Evolutionary conservation across 2,888 invertebrate genomes (phyloP), one percentile per base, ranked within the genome.

Genomic region (Lymantria dispar): DNA sequence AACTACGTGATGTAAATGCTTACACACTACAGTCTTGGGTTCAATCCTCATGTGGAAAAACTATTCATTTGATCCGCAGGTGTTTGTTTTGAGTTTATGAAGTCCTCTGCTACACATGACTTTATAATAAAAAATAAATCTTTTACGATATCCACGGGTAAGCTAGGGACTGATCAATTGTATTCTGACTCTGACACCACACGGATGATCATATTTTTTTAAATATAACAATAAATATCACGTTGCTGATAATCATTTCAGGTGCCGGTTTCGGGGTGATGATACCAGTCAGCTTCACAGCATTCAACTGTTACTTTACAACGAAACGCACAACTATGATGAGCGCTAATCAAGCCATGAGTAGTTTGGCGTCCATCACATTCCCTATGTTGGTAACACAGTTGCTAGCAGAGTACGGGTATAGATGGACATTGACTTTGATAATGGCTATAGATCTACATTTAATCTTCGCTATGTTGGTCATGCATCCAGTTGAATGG

Each of bases 401-500:
- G 50, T 84, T 94, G 9, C 81, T 95, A 63, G 85, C 91, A 0
- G 82, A 84, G 56, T 95, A 94, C 57, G 96, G 96, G 2, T 95
- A 95, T 71, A 85, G 94, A 56, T 96, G 95, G 75, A 94, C 95
- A 11, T 85, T 95, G 3, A 92, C 94, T 8, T 76, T 96, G 33
- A 83, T 95, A 11, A 94, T 94, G 56, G 95, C 93, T 0, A 74
- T 96, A 33, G 94, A 95, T 68, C 79, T 94, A 11, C 93, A 96
- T 71, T 85, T 94, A 13, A 80, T 96, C 15, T 91, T 94, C 31
- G 95, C 94, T 0, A 94, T 95, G 93, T 68, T 94, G 42, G 85
- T 95, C 39, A 94, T 96, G 93, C 95, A 95, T 64, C 95, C 96
- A 0, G 94, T 95, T 0, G 93, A 95, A 72, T 94, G 95, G 95